These are phyloP conservation scores for Parnassius mnemosyne DNA, from an alignment of 2,888 invertebrate genomes.

Conservation along the genomic window DNA sequence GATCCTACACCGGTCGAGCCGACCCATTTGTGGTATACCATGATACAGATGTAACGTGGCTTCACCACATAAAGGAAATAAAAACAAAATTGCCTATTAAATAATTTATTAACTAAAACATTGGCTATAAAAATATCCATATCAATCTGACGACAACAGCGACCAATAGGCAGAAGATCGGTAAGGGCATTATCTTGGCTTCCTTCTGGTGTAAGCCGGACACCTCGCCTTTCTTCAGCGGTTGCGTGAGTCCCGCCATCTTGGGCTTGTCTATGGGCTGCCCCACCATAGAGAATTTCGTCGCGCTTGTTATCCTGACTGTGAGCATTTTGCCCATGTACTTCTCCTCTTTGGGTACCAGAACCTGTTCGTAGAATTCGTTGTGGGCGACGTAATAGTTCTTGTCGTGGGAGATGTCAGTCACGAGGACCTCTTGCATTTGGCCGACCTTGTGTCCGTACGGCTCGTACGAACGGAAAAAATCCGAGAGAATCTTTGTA, in stretches of 20 bases:
- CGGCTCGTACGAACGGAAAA: constrained; percentile 94
- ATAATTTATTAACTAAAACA: constrained; percentile 28
- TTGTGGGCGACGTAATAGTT: constrained; percentile 96
- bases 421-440: constrained; percentile 90
- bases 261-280: constrained; percentile 81
- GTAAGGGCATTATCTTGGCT: constrained; percentile 50
- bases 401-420: constrained; percentile 95
- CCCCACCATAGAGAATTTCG: constrained; percentile 90
- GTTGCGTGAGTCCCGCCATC: constrained; percentile 75
- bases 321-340: constrained; percentile 91
- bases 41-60: too few species aligned
- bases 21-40: too few species aligned
- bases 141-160: constrained; percentile 66
- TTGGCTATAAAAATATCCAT: constrained; percentile 61
- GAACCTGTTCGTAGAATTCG: constrained; percentile 93
- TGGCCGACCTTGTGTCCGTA: constrained; percentile 86
- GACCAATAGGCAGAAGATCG: constrained; percentile 56
- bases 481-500: constrained; percentile 91
- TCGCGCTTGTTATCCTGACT: constrained; percentile 85
- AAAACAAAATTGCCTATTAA: constrained; percentile 27
- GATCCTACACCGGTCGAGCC: too few species aligned
- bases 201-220: constrained; percentile 66
- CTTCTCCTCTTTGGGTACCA: constrained; percentile 88
- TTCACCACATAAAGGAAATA: too few species aligned
- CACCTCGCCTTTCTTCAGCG: constrained; percentile 77